Conservation (phyloP, 2,888 invertebrate genomes). For the Lathronympha strigana region DNA sequence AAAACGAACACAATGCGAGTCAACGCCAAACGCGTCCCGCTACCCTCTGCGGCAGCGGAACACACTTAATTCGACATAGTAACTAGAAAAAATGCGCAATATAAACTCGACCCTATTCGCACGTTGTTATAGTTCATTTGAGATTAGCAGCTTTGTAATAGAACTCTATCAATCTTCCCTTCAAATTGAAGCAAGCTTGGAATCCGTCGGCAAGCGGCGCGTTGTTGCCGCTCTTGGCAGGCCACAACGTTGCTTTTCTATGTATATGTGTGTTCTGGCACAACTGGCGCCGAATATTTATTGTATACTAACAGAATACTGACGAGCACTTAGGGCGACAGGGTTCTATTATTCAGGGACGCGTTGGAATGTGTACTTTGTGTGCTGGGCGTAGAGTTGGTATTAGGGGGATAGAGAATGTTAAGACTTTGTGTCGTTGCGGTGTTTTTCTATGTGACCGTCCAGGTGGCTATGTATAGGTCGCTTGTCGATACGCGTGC, state of each 20-base stretch:
- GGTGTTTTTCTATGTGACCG: slow-evolving; percentile 79
- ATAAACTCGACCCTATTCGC: slow-evolving; percentile 43
- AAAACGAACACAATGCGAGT: slow-evolving; percentile 79
- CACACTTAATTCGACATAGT: slow-evolving; percentile 56
- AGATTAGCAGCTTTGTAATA: slow-evolving; percentile 40
- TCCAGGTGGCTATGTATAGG: slow-evolving; percentile 84
- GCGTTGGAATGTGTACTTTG: slow-evolving; percentile 58
- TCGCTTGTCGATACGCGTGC: slow-evolving; percentile 70
- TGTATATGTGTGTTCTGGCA: slow-evolving; percentile 82
- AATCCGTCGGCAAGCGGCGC: slow-evolving; percentile 71
- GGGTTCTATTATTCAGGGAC: slow-evolving; percentile 62
- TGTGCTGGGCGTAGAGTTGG: slow-evolving; percentile 55
- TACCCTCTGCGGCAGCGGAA: slow-evolving; percentile 67
- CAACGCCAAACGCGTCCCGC: slow-evolving; percentile 75
- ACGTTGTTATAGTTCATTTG: slow-evolving; percentile 49
- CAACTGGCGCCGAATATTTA: slow-evolving; percentile 85
- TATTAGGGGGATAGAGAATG: slow-evolving; percentile 49
- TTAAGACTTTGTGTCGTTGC: slow-evolving; percentile 61
- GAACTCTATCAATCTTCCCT: slow-evolving; percentile 61
- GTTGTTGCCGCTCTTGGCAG: slow-evolving; percentile 79
- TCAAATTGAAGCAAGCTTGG: slow-evolving; percentile 73
- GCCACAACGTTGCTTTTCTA: slow-evolving; percentile 73
- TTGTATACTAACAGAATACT: slow-evolving; percentile 84
- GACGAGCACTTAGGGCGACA: slow-evolving; percentile 74
- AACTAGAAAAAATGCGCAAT: neutral